These are phyloP conservation scores for Condylura cristata DNA, from an alignment of 2,113 vertebrate species.

Conservation along the genomic window DNA sequence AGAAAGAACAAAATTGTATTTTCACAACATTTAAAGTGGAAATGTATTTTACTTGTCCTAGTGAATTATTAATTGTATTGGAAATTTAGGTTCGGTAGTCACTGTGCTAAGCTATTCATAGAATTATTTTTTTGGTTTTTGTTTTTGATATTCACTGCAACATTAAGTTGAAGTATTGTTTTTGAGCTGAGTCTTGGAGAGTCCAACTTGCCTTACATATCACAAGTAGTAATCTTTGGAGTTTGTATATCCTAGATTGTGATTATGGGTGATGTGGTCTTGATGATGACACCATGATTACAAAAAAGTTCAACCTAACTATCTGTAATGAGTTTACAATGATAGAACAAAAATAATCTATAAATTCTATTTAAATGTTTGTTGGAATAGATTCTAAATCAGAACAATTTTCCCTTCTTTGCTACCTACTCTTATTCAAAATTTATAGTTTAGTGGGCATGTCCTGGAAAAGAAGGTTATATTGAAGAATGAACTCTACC, in stretches of 20 bases:
- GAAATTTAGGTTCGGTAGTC: neutral
- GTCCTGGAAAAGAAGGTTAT: neutral
- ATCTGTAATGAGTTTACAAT: too few relatives aligned
- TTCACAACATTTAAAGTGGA: neutral
- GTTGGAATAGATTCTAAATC: neutral
- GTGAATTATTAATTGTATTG: neutral
- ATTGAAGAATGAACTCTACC: neutral
- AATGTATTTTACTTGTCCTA: neutral
- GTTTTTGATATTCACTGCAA: neutral
- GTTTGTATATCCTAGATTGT: too few relatives aligned
- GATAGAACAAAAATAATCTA: neutral
- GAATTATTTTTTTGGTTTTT: neutral
- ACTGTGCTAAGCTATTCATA: neutral
- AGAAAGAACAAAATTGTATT: too few relatives aligned
- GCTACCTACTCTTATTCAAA: neutral
- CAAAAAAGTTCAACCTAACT: neutral
- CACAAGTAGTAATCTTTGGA: neutral
- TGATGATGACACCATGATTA: neutral
- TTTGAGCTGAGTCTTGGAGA: neutral
- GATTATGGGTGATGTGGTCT: neutral
- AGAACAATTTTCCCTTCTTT: neutral
- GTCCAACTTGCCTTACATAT: neutral
- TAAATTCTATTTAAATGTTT: neutral
- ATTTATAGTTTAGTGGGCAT: neutral
- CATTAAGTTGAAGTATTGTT: neutral